Evolutionary conservation across 2,888 invertebrate species (phyloP), one percentile per base, ranked within the genome.

Genomic region (Schizotus pectinicornis): DNA sequence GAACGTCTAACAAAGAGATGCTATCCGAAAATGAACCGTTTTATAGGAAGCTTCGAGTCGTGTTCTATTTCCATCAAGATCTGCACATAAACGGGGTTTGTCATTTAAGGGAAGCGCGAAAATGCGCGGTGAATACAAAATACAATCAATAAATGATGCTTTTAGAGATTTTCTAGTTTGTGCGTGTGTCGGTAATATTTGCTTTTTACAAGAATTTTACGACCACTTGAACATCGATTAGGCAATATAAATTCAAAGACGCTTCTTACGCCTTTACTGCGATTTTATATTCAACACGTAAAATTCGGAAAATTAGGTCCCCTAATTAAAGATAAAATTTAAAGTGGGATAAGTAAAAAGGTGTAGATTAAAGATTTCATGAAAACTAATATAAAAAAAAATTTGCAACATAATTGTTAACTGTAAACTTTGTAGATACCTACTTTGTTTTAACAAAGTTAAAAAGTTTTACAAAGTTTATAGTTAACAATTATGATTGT

Each of bases 1-100:
- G 63, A 61, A 58, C 63, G 59, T 54, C 56, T 65, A 67, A 71
- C 67, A 71, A 71, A 70, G 69, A 70, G 70, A 72, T 69, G 59
- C 65, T 68, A 72, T 70, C 69, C 67, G 61, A 69, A 69, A 71
- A 67, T 65, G 72, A 68, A 69, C 67, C 67, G 62, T 71, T 69
- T 67, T 60, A 63, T 64, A 62, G 65, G 65, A 59, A 64, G 57
- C 55, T 57, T 47, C 43, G 36, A 54, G 61, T 59, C 59, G 53
- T 59, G 56, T 63, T 62, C 64, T 59, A 58, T 66, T 67, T 62
- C 60, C 64, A 60, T 65, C 65, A 64, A 63, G 56, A 66, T 65
- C 59, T 54, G 52, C 60, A 61, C 63, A 62, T 61, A 64, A 60
- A 62, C 63, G 57, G 55, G 59, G 49, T 50, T 62, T 59, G 64